Evolutionary conservation across 2,797 vertebrate species (phyloP), one percentile per base, ranked within the genome.

Genomic region (Gallirallus australis): DNA sequence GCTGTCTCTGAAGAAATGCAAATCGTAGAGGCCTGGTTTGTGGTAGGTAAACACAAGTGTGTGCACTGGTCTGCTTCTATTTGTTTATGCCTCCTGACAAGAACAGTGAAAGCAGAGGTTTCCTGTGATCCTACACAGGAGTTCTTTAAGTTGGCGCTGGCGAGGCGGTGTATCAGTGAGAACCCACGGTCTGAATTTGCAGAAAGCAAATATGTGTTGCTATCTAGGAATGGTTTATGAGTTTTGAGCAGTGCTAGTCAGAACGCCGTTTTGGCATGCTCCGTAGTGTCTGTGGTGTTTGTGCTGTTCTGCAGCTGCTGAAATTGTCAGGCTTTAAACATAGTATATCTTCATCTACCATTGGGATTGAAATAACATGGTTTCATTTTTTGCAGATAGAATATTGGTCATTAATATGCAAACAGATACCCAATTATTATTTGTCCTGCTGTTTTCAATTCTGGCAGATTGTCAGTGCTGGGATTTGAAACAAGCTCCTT

Each of bases 361-460:
- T n/a, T 89, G 85, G 66, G 52, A 20, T 31, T 63, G 82, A 80
- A 89, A 64, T 68, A 84, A 48, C 75, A 24, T 11, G 19, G 50
- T 42, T 82, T 88, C 1, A 1, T 63, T 95, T 45, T 65, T 28
- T 86, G 54, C 76, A 61, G 77, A 23, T 60, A 64, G 25, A 77
- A 59, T 94, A 86, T 68, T 82, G 82, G 63, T 92, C 90, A 94
- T 97, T 97, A 97, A 93, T 93, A 96, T 97, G 94, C 93, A 94
- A 94, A 82, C 86, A 92, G 96, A 68, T 94, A 90, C 24, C 92
- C 95, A 95, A 92, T 97, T 97, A 85, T 91, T 93, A 93, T 90
- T 94, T 94, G 80, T 84, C 96, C 96, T 86, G 93, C 97, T 98
- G 97, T 96, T 97, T 96, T 94, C 28, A 39, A 23, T 92, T 95